Base-by-base conservation (phyloP, 2,113 vertebrate species). In the Zosterops japonicus region DNA sequence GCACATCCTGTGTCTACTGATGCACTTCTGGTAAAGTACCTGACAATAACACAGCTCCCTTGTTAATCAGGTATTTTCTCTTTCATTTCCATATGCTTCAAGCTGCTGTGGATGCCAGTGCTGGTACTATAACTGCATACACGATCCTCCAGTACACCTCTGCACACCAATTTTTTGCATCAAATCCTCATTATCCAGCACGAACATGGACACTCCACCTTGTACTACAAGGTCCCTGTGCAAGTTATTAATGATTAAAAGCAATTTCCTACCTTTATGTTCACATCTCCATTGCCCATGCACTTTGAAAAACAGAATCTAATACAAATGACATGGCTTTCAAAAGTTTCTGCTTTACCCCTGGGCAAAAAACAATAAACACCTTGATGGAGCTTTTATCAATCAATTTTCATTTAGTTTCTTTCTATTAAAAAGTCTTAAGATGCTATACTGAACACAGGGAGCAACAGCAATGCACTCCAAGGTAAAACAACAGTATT, bases 351-450 rank as follows among this genome's bases (percentile, higher is more conserved):
- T 94, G 71, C 83, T 92, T 84, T 86, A 75, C 83, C 92, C 60
- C 53, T 42, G 25, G 93, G 96, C 93, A 94, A 94, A 96, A 83
- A 96, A 86, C 94, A 92, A 90, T 96, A 94, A 96, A 95, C 76
- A 94, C 76, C 83, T 80, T 84, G 88, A 96, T 95, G 80, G 92
- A 95, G 90, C 76, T 94, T 96, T 96, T 94, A 96, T 96, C 94
- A 97, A 96, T 96, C 94, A 97, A 96, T 97, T 97, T 96, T 96
- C 88, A 92, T 96, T 96, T 94, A 64, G 88, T 86, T 96, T 92
- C 92, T 68, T 93, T 90, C 94, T 88, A 96, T 95, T 96, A 96
- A 94, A 92, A 94, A 81, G 68, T 56, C 79, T 90, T 95, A 68
- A 64, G 93, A 93, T 94, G 88, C 56, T 79, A 57, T 89, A 81